phyloP scores from a whole-genome alignment of 2,113 vertebrate genomes.

The Mastomys natalensis region DNA sequence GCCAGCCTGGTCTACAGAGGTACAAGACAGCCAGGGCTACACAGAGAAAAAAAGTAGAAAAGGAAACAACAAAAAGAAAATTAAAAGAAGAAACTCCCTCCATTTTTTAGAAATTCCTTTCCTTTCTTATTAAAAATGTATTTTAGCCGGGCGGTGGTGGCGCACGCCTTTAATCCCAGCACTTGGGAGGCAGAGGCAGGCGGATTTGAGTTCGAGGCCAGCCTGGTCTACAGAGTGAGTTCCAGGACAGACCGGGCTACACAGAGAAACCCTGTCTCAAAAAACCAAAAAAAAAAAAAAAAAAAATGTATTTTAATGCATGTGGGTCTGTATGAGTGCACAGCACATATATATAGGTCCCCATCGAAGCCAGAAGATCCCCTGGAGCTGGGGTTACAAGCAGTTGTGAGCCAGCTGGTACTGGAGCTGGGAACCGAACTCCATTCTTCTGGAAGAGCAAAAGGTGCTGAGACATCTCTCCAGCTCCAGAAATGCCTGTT shows the following conservation, averaged over 20 bases:
- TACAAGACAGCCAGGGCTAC: not conserved
- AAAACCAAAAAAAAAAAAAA: too few species aligned
- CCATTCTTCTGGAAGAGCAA: not conserved
- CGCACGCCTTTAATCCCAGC: too few species aligned
- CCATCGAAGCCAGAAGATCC: not conserved
- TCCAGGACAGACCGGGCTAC: too few species aligned
- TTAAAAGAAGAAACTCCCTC: not conserved
- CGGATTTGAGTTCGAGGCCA: too few species aligned
- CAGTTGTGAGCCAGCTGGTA: not conserved
- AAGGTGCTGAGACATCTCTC: not conserved
- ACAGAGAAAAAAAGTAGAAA: not conserved
- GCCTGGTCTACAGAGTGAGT: too few species aligned
- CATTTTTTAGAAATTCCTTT: not conserved
- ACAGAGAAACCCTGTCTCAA: too few species aligned
- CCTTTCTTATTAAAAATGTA: not conserved
- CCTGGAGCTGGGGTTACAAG: not conserved
- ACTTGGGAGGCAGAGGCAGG: too few species aligned
- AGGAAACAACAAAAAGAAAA: not conserved
- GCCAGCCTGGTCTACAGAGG: not conserved
- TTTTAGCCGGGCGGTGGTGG: too few species aligned
- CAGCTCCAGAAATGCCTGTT: not conserved
- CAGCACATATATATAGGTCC: not conserved
- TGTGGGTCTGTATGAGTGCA: not conserved
- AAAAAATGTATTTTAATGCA: too few species aligned
- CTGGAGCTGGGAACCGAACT: not conserved